Percentiles rank a stretch among this genome's conserved stretches.
These are phyloP conservation scores for Scaeva pyrastri DNA, from an alignment of 2,888 invertebrate genomes.

Conservation along the genomic window DNA sequence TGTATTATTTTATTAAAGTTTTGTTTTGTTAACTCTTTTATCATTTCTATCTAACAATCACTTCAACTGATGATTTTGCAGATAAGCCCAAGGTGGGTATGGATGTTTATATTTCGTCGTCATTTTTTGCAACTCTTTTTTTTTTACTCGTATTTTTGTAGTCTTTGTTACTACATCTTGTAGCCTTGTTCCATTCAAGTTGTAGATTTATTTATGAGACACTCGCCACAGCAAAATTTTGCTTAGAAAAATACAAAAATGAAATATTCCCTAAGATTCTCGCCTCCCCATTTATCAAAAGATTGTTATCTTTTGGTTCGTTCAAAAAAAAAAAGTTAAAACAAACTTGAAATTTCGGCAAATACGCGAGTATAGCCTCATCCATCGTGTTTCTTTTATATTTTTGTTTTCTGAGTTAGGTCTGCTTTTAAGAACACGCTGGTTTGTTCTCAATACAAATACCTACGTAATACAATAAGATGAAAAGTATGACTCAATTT, in stretches of 20 bases:
- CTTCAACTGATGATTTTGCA: conserved; percentile 60
- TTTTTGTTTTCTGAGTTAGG: neutral
- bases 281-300: conserved; percentile 67
- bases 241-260: conserved; percentile 68
- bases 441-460: neutral
- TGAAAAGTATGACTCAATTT: conserved; percentile 64
- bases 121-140: neutral
- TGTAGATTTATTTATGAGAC: conserved; percentile 66
- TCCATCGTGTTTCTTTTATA: conserved; percentile 6
- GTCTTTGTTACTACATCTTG: conserved; percentile 64
- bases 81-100: conserved; percentile 58
- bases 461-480: neutral
- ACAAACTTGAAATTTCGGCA: conserved; percentile 46
- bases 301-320: conserved; percentile 61
- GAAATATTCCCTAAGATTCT: conserved; percentile 61
- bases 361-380: neutral
- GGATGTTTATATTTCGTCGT: conserved; percentile 12
- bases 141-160: neutral
- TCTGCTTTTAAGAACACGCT: conserved; percentile 37
- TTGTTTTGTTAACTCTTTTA: conserved; percentile 21
- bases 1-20: conserved; percentile 54
- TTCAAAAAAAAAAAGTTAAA: conserved; percentile 14
- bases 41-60: conserved; percentile 67
- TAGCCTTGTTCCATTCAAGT: conserved; percentile 58
- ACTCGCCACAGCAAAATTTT: conserved; percentile 54